Conservation (phyloP, 2,888 invertebrate genomes). For the Dugesia japonica region DNA sequence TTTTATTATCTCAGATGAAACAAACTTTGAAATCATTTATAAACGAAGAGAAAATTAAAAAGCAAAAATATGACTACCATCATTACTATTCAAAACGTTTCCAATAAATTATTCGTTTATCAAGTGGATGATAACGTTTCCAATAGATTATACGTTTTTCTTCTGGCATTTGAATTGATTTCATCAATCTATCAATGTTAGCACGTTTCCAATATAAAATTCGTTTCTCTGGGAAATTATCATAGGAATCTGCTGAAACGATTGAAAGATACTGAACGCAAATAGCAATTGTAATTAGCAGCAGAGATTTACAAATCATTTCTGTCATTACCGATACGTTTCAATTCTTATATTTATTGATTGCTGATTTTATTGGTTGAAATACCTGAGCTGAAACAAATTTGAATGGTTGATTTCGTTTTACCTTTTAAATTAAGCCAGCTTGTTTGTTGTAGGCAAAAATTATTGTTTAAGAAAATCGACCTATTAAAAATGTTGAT, state of each 20-base stretch:
- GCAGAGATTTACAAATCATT: not conserved
- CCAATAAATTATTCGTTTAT: slow-evolving; percentile 9
- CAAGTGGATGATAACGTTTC: not conserved
- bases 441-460: not conserved
- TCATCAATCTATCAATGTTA: not conserved
- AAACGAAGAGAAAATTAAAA: not conserved
- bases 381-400: not conserved
- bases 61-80: not conserved
- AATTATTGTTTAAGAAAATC: not conserved
- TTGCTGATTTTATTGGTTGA: not conserved
- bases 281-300: not conserved
- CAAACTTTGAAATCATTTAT: not conserved
- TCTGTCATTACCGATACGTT: not conserved
- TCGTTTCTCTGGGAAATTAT: not conserved
- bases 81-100: not conserved
- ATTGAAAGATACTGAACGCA: not conserved
- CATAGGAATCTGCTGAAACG: not conserved
- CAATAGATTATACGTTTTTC: slow-evolving; percentile 3
- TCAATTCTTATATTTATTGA: slow-evolving; percentile 9
- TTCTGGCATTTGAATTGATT: not conserved
- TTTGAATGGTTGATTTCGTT: not conserved
- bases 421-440: not conserved
- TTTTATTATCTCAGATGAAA: not conserved
- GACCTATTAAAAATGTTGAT: not conserved
- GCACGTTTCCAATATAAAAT: slow-evolving; percentile 7